A percentile compares a stretch with the other conserved stretches of the same genome.
These are phyloP conservation scores for Argyresthia albistria DNA, from an alignment of 2,888 invertebrate genomes.

Conservation along the genomic window DNA sequence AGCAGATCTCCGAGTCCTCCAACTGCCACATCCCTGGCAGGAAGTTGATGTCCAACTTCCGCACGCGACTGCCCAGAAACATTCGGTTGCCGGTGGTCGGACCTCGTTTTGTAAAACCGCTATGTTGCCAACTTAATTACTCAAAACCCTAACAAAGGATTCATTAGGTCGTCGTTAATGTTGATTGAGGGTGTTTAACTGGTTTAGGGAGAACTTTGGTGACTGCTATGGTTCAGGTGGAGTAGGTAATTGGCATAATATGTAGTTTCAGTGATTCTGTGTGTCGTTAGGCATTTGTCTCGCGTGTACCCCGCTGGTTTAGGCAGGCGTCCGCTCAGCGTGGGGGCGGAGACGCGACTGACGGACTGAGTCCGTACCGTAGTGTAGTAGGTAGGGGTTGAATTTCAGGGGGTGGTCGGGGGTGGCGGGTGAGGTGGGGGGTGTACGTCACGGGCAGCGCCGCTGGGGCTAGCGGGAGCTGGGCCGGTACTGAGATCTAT, in stretches of 20 bases:
- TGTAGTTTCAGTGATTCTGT: conserved; percentile 33
- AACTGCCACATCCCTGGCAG: conserved; percentile 74
- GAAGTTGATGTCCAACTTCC: conserved; percentile 13
- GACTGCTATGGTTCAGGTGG: conserved; percentile 28
- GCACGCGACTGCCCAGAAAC: conserved; percentile 13
- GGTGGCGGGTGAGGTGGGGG: conserved; percentile 18
- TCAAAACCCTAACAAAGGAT: conserved; percentile 1
- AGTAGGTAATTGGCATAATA: conserved; percentile 41
- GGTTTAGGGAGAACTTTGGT: background rate
- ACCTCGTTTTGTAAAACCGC: background rate
- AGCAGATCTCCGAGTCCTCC: conserved; percentile 83
- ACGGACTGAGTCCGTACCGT: conserved; percentile 8
- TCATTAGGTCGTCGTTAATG: background rate
- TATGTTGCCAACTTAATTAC: background rate
- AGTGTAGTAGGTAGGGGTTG: background rate
- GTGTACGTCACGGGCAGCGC: conserved; percentile 37
- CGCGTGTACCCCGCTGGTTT: conserved; percentile 10
- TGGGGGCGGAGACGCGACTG: conserved; percentile 59
- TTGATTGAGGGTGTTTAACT: background rate
- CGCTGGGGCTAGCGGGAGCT: conserved; percentile 22
- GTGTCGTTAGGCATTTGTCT: conserved; percentile 29
- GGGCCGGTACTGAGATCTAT: conserved; percentile 13
- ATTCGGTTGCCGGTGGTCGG: conserved; percentile 5
- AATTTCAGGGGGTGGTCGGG: background rate
- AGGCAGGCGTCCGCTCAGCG: conserved; percentile 34